Evolutionary conservation across 2,113 vertebrate species (phyloP), one percentile per base, ranked within the genome.

Genomic region (Trogon surrucura): DNA sequence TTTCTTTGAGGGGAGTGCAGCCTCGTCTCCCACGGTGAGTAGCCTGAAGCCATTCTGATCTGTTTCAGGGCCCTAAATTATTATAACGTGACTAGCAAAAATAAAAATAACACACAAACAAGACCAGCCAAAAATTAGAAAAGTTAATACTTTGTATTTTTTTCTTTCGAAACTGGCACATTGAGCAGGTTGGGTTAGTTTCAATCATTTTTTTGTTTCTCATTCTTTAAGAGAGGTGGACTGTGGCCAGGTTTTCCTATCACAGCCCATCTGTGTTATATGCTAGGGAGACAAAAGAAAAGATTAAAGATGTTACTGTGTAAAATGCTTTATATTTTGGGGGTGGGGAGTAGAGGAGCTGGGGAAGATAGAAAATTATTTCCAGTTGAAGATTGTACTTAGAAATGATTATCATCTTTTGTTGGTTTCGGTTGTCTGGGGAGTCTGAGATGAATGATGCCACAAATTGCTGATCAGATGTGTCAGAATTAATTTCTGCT

Each of bases 401-500:
- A 85, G 87, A 96, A 96, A 92, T 70, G 16, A 96, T 97, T 95
- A 97, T 96, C 72, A 85, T 97, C 86, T 96, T 96, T 84, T 93
- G 89, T 85, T 96, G 85, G 58, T 93, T 97, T 95, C 94, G 91
- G 69, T 94, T 96, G 92, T 94, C 93, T 72, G 47, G 95, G 95
- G 97, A 97, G 88, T 95, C 95, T 86, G 93, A 95, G 89, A 97
- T 95, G 88, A 95, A 95, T 83, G 96, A 97, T 96, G 85, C 86
- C 94, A 96, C 88, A 97, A 97, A 97, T 96, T 95, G 91, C 96
- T 97, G 96, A 97, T 98, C 88, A 70, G 91, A 95, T 96, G 57
- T 97, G 96, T 98, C 94, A 97, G 91, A 96, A 96, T 94, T 97
- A 97, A 97, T 97, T 97, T 96, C 96, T 96, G 56, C 78, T 97